Base-by-base conservation (phyloP, 2,113 vertebrate genomes). In the Zingel zingel region DNA sequence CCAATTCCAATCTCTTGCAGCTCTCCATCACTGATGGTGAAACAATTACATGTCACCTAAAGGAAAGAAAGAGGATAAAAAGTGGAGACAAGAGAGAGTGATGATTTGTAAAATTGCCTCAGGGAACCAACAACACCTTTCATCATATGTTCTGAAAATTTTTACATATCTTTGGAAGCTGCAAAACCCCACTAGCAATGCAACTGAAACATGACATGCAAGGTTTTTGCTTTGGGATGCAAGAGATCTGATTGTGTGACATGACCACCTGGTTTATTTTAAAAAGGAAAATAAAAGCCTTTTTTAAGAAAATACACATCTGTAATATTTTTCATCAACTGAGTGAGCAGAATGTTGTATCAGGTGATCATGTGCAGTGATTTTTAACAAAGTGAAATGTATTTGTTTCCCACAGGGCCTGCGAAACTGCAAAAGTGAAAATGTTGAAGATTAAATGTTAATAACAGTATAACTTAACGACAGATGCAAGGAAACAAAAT, bases 31-130 rank as follows among this genome's bases (percentile, higher is more conserved):
- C 98, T 97, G 94, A 99, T 96, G 91, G 96, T 97, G 93, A 99
- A 99, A 91, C 97, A 97, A 94, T 99, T 99, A 93, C 97, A 98
- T 53, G 96, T 97, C 92, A 99, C 95, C 98, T 99, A 92, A 95
- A 95, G 94, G 56, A 78, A 59, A 74, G 36, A 59, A 67, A 83
- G 12, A 77, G 61, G 39, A 62, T 50, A 51, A 58, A 73, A 57
- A 59, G 27, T 13, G 8, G 23, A 80, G 72, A 88, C 47, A 70
- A 45, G 54, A 78, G 72, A 39, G 23, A 67, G 45, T 48, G 51
- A 64, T 77, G 33, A 84, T 77, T 78, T 83, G 63, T 66, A 74
- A 64, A 82, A 75, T 68, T 65, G 83, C 76, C 64, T 64, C 70
- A 88, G 58, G 74, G 70, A 83, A 68, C 57, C 47, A 75, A 84